Conservation (phyloP, 2,797 vertebrate genomes). For the Eutrigla gurnardus region DNA sequence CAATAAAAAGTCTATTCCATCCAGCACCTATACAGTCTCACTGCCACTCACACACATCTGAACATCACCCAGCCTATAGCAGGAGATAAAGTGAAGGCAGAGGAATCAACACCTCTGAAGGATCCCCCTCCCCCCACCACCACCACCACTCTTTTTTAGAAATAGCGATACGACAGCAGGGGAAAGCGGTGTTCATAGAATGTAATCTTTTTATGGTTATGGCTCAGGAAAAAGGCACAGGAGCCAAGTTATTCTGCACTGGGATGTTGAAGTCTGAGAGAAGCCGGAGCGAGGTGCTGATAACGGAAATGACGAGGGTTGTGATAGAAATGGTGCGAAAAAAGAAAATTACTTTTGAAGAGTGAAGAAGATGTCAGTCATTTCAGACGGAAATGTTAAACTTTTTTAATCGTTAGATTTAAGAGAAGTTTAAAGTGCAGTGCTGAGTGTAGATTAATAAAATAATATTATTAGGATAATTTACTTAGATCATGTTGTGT, state of each 20-base stretch:
- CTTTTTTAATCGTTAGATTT: slow-evolving; percentile 29
- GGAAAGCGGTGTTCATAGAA: slow-evolving; percentile 37
- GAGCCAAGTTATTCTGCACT: slow-evolving; percentile 51
- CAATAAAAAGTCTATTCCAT: slow-evolving; percentile 49
- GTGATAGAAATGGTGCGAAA: slow-evolving; percentile 16
- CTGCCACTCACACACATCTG: slow-evolving; percentile 34
- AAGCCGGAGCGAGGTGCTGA: slow-evolving; percentile 43
- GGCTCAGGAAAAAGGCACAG: slow-evolving; percentile 37
- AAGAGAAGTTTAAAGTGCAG: slow-evolving; percentile 17
- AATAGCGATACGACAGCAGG: slow-evolving; percentile 43
- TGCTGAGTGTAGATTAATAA: not conserved
- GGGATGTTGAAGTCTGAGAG: slow-evolving; percentile 30
- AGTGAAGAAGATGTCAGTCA: slow-evolving; percentile 36
- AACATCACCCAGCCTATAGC: slow-evolving; percentile 35
- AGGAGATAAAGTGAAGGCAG: slow-evolving; percentile 50
- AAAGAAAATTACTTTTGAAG: slow-evolving; percentile 29
- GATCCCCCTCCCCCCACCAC: not conserved
- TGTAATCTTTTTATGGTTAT: slow-evolving; percentile 62
- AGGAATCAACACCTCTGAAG: slow-evolving; percentile 41
- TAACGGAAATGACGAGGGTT: slow-evolving; percentile 52
- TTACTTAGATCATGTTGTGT: not conserved
- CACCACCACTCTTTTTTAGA: slow-evolving; percentile 10
- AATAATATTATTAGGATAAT: not conserved
- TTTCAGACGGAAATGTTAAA: slow-evolving; percentile 19
- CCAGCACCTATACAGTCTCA: slow-evolving; percentile 11